Evolutionary conservation across 2,888 invertebrate genomes (phyloP).

Genomic region (Uloborus plumipes): DNA sequence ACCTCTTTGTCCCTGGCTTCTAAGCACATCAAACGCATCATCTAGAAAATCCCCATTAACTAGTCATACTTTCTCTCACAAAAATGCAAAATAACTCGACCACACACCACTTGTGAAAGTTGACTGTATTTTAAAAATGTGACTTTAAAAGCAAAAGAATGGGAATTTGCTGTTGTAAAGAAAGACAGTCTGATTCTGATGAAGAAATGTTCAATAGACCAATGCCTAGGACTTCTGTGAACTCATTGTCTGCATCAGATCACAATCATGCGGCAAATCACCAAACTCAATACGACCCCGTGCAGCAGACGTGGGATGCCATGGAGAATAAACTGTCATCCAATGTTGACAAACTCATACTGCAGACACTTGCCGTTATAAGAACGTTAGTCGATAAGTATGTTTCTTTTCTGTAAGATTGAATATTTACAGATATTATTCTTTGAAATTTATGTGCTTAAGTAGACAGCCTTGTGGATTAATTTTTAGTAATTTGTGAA

Average conservation of each 20-base stretch:
- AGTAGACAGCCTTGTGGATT: too few species aligned
- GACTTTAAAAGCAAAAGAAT: conserved; percentile 32
- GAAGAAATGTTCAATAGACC: conserved; percentile 44
- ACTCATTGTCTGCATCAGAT: conserved; percentile 44
- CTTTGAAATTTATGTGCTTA: too few species aligned
- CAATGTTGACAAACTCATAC: conserved; percentile 79
- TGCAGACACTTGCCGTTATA: conserved; percentile 85
- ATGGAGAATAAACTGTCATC: conserved; percentile 54
- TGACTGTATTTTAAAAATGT: conserved; percentile 6
- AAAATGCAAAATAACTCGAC: too few species aligned
- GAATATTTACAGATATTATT: too few species aligned
- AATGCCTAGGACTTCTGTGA: conserved; percentile 39
- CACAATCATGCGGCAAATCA: conserved; percentile 8
- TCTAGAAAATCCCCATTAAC: too few species aligned
- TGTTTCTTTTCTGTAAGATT: conserved; percentile 70
- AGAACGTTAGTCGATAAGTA: conserved; percentile 88
- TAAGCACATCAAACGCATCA: too few species aligned
- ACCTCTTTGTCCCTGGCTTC: too few species aligned
- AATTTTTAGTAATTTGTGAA: too few species aligned
- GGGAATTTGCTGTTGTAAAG: conserved; percentile 65
- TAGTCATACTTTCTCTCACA: too few species aligned
- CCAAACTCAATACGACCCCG: conserved; percentile 41
- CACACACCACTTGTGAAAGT: too few species aligned
- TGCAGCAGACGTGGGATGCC: conserved; percentile 42
- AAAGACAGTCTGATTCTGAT: conserved; percentile 55